Conservation (phyloP, 2,888 invertebrate genomes). For the Ptychoptera contaminata region DNA sequence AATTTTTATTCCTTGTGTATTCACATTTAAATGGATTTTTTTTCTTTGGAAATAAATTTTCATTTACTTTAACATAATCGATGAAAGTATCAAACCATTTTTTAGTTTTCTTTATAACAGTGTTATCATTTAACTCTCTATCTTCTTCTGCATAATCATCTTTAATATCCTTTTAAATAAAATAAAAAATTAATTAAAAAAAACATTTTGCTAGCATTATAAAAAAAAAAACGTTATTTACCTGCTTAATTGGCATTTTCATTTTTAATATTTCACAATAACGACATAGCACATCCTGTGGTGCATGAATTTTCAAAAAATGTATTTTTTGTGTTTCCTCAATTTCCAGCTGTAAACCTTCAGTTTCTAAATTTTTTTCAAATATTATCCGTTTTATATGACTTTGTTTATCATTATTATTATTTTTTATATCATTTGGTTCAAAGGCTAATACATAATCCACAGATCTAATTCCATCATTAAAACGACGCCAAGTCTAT, state of each 20-base stretch:
- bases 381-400: slow-evolving; percentile 35
- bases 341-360: slow-evolving; percentile 43
- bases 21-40: slow-evolving; percentile 49
- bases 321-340: slow-evolving; percentile 44
- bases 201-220: slow-evolving; percentile 21
- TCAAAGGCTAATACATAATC: slow-evolving; percentile 49
- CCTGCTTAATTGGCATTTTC: slow-evolving; percentile 59
- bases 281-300: slow-evolving; percentile 49
- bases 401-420: slow-evolving; percentile 17
- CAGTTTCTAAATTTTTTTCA: slow-evolving; percentile 42
- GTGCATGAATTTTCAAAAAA: slow-evolving; percentile 60
- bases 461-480: slow-evolving; percentile 35
- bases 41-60: slow-evolving; percentile 41
- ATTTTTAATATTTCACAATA: slow-evolving; percentile 65
- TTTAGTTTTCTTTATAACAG: no score
- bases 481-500: slow-evolving; percentile 37
- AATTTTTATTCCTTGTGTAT: slow-evolving; percentile 53
- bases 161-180: slow-evolving; percentile 3
- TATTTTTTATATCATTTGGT: slow-evolving; percentile 24
- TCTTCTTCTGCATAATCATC: neutral
- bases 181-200: no score
- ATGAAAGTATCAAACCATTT: slow-evolving; percentile 15
- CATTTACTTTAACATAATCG: slow-evolving; percentile 41
- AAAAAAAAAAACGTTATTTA: slow-evolving; percentile 17
- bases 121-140: no score